Percentiles rank a stretch among this genome's conserved stretches.
phyloP scores from a whole-genome alignment of 2,888 invertebrate genomes.

The Cheilosia vernalis region DNA sequence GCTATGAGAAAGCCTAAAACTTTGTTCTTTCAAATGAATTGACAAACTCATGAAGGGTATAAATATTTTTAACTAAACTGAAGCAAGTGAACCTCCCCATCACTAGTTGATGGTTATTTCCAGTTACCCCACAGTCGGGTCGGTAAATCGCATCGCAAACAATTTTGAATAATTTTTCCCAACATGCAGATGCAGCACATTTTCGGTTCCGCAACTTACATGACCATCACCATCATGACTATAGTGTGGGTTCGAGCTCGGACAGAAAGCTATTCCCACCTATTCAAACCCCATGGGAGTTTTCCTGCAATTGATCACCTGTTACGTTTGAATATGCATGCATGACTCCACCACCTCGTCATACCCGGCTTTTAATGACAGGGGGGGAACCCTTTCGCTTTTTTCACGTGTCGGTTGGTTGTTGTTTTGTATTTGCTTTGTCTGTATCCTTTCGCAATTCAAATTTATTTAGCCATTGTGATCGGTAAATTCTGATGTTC shows the following conservation, averaged over 20 bases:
- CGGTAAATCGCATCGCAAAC: background rate
- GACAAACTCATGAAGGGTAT: background rate
- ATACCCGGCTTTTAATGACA: constrained; percentile 38
- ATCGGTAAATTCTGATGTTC: constrained; percentile 70
- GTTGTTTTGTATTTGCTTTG: constrained; percentile 57
- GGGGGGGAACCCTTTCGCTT: constrained; percentile 23
- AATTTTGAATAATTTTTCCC: background rate
- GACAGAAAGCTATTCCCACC: too few relatives aligned
- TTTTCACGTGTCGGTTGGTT: constrained; percentile 8
- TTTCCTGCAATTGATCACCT: constrained; percentile 82
- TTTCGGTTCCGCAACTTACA: constrained; percentile 7
- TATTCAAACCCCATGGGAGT: constrained; percentile 78
- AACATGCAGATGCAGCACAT: constrained; percentile 30
- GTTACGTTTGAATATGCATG: constrained; percentile 79
- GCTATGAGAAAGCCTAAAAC: too few relatives aligned
- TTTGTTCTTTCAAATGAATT: too few relatives aligned
- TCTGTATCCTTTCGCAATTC: constrained; percentile 61
- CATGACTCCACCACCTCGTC: constrained; percentile 52
- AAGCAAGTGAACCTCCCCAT: too few relatives aligned
- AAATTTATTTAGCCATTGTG: constrained; percentile 73
- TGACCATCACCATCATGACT: background rate
- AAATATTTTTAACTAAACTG: background rate
- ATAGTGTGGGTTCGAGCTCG: too few relatives aligned
- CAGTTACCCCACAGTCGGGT: background rate
- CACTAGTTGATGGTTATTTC: background rate